Conservation (phyloP, 2,113 vertebrate genomes). For the Falco punctatus region DNA sequence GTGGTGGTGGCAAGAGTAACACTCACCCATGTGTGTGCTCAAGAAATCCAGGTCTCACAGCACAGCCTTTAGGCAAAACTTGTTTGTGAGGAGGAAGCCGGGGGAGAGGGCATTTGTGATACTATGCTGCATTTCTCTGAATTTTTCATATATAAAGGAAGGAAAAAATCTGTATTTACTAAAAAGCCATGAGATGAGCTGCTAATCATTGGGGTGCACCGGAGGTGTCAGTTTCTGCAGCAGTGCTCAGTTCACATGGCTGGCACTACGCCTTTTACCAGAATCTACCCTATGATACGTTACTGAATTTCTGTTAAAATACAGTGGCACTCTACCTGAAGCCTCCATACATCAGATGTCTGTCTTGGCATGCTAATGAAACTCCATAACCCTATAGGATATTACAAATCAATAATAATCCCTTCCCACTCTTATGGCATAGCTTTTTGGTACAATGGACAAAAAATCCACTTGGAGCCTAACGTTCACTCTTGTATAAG, state of each 20-base stretch:
- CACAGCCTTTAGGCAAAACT: background rate
- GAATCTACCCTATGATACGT: background rate
- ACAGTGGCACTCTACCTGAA: background rate
- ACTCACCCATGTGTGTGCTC: rapidly evolving
- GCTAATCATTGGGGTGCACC: background rate
- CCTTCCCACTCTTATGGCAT: background rate
- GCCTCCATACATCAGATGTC: background rate
- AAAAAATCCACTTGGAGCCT: background rate
- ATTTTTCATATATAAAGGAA: background rate
- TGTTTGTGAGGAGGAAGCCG: background rate
- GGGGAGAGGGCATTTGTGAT: background rate
- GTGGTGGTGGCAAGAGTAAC: background rate
- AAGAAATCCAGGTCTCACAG: background rate
- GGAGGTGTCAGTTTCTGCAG: background rate
- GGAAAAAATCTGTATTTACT: background rate
- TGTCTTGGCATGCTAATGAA: background rate
- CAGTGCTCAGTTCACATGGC: background rate
- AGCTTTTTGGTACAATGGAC: background rate
- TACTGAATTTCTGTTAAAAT: background rate
- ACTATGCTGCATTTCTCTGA: background rate
- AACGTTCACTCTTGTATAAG: background rate
- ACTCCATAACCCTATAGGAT: background rate
- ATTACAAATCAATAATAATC: background rate
- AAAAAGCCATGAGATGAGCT: background rate
- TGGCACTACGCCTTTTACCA: background rate